Base-by-base conservation (phyloP, 2,888 invertebrate species). In the Papilio protenor region DNA sequence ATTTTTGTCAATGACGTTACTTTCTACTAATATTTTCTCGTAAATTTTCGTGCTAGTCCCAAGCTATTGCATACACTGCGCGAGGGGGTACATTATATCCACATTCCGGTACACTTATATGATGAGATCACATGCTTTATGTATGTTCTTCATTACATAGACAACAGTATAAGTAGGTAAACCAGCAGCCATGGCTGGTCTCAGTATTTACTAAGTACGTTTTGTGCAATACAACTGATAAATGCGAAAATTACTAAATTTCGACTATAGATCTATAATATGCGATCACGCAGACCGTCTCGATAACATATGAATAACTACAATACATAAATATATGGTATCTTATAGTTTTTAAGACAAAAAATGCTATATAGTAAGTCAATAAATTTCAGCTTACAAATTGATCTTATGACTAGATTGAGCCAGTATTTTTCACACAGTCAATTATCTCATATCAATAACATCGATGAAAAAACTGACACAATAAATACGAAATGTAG, bases 371-470 rank as follows among this genome's bases (percentile, higher is more conserved):
- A 85, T 86, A 87, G 85, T 89, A 88, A 86, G 89, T 90, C 86
- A 87, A 90, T 92, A 92, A 91, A 89, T 90, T 88, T 92, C 88
- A 90, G 90, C 90, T 92, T 89, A 89, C 86, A 85, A 90, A 93
- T 93, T 93, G 91, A 93, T 93, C 94, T 94, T 94, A 94, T 94
- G 94, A 94, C 94, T 94, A 94, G 94, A 94, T 94, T 94, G 94
- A 94, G 94, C 93, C 94, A 94, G 94, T 92, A 87, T 87, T 89
- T 87, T 89, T 88, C 88, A 87, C 85, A 90, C 87, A 89, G 90
- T 90, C 88, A 89, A 88, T 86, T 86, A 84, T 85, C 84, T 87
- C 85, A 85, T 86, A 85, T 84, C 82, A 88, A 92, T 90, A 71
- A 75, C 61, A 89, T 87, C 84, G 84, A 89, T 90, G 90, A 90